Evolutionary conservation across 2,888 invertebrate genomes (phyloP).

Genomic region (Oscheius myriophilus): DNA sequence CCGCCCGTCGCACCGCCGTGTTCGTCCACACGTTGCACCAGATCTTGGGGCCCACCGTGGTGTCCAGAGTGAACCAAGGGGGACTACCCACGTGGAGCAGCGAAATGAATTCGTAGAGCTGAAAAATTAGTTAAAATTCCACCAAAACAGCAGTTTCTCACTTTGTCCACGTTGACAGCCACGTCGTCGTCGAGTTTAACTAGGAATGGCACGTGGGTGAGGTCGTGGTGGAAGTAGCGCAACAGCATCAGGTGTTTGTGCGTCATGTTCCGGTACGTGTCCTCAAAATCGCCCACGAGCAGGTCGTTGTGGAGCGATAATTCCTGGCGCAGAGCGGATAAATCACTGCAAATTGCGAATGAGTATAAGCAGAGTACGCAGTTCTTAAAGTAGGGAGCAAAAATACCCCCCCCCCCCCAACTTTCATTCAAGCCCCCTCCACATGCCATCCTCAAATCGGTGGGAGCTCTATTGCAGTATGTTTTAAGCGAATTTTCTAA

Average conservation of each 20-base stretch:
- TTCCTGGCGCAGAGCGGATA: neutral
- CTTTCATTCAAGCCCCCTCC: too few relatives aligned
- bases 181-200: slow-evolving; percentile 28
- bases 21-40: slow-evolving; percentile 19
- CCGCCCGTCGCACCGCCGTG: slow-evolving; percentile 9
- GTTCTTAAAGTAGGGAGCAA: too few relatives aligned
- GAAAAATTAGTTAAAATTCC: slow-evolving; percentile 1
- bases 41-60: slow-evolving; percentile 12
- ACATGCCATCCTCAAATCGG: too few relatives aligned
- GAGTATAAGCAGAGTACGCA: too few relatives aligned
- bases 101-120: slow-evolving; percentile 9
- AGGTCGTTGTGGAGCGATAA: neutral
- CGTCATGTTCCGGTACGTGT: slow-evolving; percentile 19
- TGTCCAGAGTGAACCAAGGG: slow-evolving; percentile 14
- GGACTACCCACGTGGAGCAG: slow-evolving; percentile 8
- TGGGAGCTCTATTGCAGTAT: too few relatives aligned
- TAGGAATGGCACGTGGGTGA: neutral
- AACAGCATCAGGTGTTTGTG: slow-evolving; percentile 15
- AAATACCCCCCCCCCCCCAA: too few relatives aligned
- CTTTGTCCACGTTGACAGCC: slow-evolving; percentile 11
- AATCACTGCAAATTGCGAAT: neutral
- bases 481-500: too few relatives aligned
- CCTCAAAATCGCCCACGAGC: slow-evolving; percentile 14
- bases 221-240: slow-evolving; percentile 6
- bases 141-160: too few relatives aligned